Base-by-base conservation (phyloP, 1,140 invertebrate species). In the Ceratina australensis region DNA sequence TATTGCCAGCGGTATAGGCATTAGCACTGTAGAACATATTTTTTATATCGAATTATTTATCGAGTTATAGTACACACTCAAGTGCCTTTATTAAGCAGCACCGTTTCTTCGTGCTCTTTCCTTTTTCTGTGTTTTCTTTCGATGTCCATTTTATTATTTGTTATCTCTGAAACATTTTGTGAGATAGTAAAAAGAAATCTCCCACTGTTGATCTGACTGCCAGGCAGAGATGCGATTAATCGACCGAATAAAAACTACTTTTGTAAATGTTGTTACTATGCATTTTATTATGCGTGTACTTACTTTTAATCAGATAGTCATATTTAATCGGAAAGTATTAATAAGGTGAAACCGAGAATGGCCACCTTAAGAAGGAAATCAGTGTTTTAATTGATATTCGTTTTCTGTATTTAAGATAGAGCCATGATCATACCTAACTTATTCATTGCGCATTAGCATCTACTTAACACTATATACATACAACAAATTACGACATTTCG, bases 31-130 rank as follows among this genome's bases (percentile, higher is more conserved):
- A 26, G 47, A 60, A 79, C 28, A 59, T 79, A 74, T 60, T 66
- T 78, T 71, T 79, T 79, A 74, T 74, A 59, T 26, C 47, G 60
- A 74, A 28, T 66, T 73, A 73, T 65, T 79, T 74, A 73, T 66
- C 47, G n/a, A 42, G 60, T 15, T 7, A 66, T 56, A 65, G 18
- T 73, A 73, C 8, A 59, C 61, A 18, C n/a, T 63, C 22, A 73
- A 74, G 77, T 79, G 76, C 76, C 76, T 78, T 78, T 28, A 24
- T 10, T 71, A 56, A 72, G 54, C 12, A 78, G 68, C 59, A 47
- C 15, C 47, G 49, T 63, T 72, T 75, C 18, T 60, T 0, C 26
- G 28, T 42, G 60, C 15, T 66, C 42, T 28, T 66, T 60, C 20
- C 24, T 15, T 2, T 60, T 59, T 59, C 54, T 8, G 20, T 22